Evolutionary conservation across 2,113 vertebrate genomes (phyloP).

Genomic region (Etia nguti): DNA sequence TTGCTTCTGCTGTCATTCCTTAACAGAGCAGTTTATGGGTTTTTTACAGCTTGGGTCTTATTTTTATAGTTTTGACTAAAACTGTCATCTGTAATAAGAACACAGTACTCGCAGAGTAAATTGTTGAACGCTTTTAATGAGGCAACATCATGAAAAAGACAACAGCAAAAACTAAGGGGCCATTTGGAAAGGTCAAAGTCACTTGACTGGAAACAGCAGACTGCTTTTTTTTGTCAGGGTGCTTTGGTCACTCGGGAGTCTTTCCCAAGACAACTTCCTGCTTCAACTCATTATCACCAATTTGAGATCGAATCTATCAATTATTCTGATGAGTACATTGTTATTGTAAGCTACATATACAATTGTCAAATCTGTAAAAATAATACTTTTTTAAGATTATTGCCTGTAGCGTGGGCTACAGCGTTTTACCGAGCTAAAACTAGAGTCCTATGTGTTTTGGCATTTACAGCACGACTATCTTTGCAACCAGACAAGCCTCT

Average conservation of each 20-base stretch:
- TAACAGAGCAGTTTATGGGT: neutral
- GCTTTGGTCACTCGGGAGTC: neutral
- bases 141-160: neutral
- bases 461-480: neutral
- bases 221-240: neutral
- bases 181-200: neutral
- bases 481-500: neutral
- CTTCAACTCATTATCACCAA: neutral
- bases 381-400: neutral
- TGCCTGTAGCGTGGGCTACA: neutral
- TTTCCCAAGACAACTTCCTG: neutral
- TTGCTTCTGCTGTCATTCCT: neutral
- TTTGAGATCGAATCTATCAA: neutral
- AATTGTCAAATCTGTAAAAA: neutral
- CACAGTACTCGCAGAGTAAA: neutral
- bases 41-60: neutral
- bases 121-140: neutral
- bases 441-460: neutral
- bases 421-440: neutral
- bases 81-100: neutral
- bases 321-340: neutral
- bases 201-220: neutral
- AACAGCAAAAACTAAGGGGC: neutral
- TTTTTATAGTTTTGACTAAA: neutral
- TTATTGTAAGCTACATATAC: neutral